These are phyloP conservation scores for Mormyrops attenuatus DNA, from an alignment of 2,797 vertebrate species.

Conservation along the genomic window DNA sequence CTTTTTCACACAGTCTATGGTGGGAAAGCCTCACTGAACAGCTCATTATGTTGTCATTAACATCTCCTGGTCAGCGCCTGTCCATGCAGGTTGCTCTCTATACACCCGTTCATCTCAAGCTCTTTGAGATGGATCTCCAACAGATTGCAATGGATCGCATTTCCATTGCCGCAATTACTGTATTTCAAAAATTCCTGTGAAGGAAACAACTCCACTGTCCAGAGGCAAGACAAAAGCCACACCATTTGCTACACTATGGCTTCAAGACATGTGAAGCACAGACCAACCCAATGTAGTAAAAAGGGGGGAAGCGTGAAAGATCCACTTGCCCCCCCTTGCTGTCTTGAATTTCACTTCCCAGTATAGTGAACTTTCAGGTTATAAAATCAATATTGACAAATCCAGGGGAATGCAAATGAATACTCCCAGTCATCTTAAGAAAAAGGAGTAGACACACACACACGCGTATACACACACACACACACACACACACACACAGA, in stretches of 20 bases:
- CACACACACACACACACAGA: not conserved
- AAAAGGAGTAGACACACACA: not conserved
- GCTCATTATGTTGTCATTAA: not conserved
- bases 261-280: not conserved
- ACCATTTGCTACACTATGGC: not conserved
- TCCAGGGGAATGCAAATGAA: not conserved
- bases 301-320: not conserved
- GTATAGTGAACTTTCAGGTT: not conserved
- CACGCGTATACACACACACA: not conserved
- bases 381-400: not conserved
- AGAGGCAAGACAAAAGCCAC: not conserved
- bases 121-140: not conserved
- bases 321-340: not conserved
- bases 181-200: not conserved
- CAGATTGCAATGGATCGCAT: not conserved
- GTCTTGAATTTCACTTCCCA: not conserved
- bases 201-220: not conserved
- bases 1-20: not conserved
- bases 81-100: not conserved
- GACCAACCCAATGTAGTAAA: not conserved
- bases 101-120: conserved; percentile 6
- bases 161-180: not conserved
- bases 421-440: not conserved
- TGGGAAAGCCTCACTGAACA: not conserved
- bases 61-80: not conserved